Evolutionary conservation across 2,797 vertebrate genomes (phyloP), one percentile per base, ranked within the genome.

Genomic region (Ceyx erithaca): DNA sequence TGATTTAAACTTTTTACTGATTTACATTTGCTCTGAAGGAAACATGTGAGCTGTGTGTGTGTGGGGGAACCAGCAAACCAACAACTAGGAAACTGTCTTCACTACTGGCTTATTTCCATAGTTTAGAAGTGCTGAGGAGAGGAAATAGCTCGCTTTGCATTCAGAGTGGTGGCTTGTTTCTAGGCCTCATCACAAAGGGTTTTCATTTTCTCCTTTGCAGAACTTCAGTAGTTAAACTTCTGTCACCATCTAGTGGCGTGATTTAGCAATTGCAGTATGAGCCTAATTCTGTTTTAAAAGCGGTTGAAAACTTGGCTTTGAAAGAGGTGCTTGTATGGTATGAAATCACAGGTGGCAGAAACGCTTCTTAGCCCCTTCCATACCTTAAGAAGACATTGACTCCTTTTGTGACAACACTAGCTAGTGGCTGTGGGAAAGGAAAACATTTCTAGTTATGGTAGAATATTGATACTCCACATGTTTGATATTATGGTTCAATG

Each of bases 281-380:
- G 26, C 3, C 0, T 23, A 12, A 6, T 15, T 7, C 4, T 3
- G 1, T 4, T 63, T 7, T 3, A 2, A 4, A 9, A 41, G 4
- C 6, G 0, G 7, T 7, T 0, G 15, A 9, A 55, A 67, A 35
- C 49, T 90, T 26, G 0, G 0, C 41, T 58, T 48, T 46, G 51
- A 33, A 41, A 59, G 55, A 25, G 41, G n/a, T 25, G 25, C 14
- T 20, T 40, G n/a, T 35, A 3, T 40, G 10, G 9, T 45, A 40
- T 21, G 26, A 59, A 77, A 52, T 45, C 20, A 25, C 30, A 30
- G 25, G 40, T 61, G 28, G 54, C 1, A 2, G 31, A 51, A 70
- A 41, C 37, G 15, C 33, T 49, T 67, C 31, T 54, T 61, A 18
- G 17, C 22, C 48, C 8, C 33, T 85, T 58, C 21, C 80, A 31